phyloP scores from a whole-genome alignment of 2,113 vertebrate species.

The Entelurus aequoreus region DNA sequence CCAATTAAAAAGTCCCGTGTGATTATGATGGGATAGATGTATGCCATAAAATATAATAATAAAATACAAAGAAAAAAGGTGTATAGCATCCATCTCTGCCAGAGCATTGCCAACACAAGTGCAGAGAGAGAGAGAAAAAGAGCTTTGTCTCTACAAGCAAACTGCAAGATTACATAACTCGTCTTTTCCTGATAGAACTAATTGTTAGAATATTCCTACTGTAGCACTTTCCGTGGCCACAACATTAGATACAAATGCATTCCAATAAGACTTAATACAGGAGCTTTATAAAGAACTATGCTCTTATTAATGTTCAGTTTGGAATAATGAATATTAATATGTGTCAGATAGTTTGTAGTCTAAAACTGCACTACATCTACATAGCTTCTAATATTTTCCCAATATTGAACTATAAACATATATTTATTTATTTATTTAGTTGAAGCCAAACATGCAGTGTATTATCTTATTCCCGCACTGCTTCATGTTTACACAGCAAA shows the following conservation, averaged over 20 bases:
- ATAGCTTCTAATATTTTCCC: too few relatives aligned
- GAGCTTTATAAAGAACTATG: not conserved
- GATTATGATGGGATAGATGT: too few relatives aligned
- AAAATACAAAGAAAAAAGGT: constrained; percentile 17
- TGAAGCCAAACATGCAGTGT: too few relatives aligned
- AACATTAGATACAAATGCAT: not conserved
- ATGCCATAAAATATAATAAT: too few relatives aligned
- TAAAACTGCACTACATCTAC: too few relatives aligned
- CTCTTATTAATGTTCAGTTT: not conserved
- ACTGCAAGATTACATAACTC: constrained; percentile 56
- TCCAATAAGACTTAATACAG: not conserved
- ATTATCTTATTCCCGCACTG: too few relatives aligned
- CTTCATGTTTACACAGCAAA: too few relatives aligned
- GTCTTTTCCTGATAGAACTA: constrained; percentile 19
- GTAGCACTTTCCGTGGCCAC: not conserved
- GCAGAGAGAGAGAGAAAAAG: constrained; percentile 54
- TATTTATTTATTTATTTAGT: too few relatives aligned
- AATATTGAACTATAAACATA: too few relatives aligned
- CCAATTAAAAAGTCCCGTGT: too few relatives aligned
- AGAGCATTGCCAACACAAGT: constrained; percentile 50
- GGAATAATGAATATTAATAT: not conserved
- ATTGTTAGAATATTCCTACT: constrained; percentile 7
- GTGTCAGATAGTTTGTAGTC: too few relatives aligned
- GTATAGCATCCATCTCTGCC: constrained; percentile 44
- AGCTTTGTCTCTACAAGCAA: constrained; percentile 45